Evolutionary conservation across 2,797 vertebrate genomes (phyloP), one percentile per base, ranked within the genome.

Genomic region (Acipenser ruthenus): DNA sequence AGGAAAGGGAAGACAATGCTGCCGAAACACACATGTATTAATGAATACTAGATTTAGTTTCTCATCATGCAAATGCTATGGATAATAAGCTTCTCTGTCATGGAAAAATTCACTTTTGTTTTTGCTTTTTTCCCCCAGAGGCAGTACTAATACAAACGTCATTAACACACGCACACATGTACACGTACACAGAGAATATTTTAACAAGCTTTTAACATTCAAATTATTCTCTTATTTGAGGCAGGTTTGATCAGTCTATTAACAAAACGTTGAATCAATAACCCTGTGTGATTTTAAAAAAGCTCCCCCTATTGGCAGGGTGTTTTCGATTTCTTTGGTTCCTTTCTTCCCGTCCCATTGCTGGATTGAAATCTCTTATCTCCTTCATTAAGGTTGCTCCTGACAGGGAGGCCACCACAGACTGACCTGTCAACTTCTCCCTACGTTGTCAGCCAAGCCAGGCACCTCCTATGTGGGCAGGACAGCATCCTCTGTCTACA

Each of bases 1-100:
- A 77, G 82, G 85, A 90, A 91, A 93, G 80, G 83, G 87, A 92
- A 91, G 89, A 87, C 89, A 87, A 90, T 86, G 77, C 85, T 82
- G 82, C 87, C 15, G 85, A 87, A 91, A 86, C 15, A 18, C 15
- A 18, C 15, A 87, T 90, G 90, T 86, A 90, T 92, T 93, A 91
- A 91, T 82, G 79, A 87, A 84, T 74, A 80, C 80, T 69, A 77
- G 82, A 88, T 88, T 86, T 90, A 87, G 85, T 88, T 86, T 90
- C 89, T 88, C 86, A 84, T 83, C 79, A 89, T 88, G 85, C 82
- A 77, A 71, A 80, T 84, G 83, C 79, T 82, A 79, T 69, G 82
- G 83, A 85, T 87, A 90, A 88, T 80, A 86, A 88, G 84, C 87
- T 88, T 90, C 85, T 85, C 86, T 89, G 86, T 87, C 87, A 84